Evolutionary conservation across 2,888 invertebrate genomes (phyloP), one percentile per base, ranked within the genome.

Genomic region (Lysandra coridon): DNA sequence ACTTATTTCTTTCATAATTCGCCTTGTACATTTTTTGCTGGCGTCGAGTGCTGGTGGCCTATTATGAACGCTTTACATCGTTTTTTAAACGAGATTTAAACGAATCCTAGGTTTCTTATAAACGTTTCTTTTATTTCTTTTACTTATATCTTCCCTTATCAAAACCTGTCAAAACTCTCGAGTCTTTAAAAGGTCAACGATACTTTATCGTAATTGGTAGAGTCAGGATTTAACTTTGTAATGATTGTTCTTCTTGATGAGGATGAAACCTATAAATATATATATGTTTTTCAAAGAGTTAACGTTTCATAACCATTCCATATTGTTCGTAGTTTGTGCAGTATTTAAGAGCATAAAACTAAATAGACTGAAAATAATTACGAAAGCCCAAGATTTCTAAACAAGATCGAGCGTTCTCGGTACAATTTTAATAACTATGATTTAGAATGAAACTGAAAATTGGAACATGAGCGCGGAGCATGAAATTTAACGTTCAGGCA

Each of bases 401-500:
- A 76, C 76, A 6, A 53, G 53, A 57, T 75, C n/a, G 40, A 49
- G 49, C 10, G 17, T 12, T 44, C 44, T 33, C 5, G 76, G 33
- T 57, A 53, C 57, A 23, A 53, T 76, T 78, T 57, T 78, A n/a
- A 62, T 69, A 80, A 80, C 62, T 60, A 37, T n/a, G 23, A 44
- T 57, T 76, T 30, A 69, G 60, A 80, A 62, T 76, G 80, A 44
- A 79, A 75, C 44, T 75, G 79, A 69, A 77, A 78, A 78, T 78
- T 77, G 76, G 78, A 17, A 76, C 60, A 79, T 80, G 79, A 78
- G 79, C 81, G 78, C 62, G 64, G 14, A 82, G 78, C 82, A 80
- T 82, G 81, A 82, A 81, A 81, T 81, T 73, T 80, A 78, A 78
- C 79, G 62, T 79, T 79, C 79, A 30, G 78, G 37, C 79, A 57